A percentile compares a stretch with the other conserved stretches of the same genome.
Conservation (phyloP, 2,888 invertebrate species). For the Junonia oenone region DNA sequence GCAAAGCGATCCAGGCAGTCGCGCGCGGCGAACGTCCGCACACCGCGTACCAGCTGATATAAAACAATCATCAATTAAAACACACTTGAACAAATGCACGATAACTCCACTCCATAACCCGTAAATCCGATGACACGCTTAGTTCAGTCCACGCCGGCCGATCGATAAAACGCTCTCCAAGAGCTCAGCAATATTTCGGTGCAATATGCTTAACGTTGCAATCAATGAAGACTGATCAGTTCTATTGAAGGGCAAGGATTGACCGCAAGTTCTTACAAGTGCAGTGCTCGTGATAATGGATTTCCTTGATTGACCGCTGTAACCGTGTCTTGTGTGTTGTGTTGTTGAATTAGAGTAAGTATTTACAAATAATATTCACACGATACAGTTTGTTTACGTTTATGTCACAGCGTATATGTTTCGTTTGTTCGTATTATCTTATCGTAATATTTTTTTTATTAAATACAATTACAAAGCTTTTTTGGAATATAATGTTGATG, state of each 20-base stretch:
- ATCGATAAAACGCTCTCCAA: conserved; percentile 30
- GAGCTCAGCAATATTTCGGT: conserved; percentile 56
- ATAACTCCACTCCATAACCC: neutral
- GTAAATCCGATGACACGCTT: conserved; percentile 15
- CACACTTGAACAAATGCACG: conserved; percentile 11
- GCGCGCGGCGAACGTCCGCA: conserved; percentile 60
- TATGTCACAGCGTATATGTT: neutral
- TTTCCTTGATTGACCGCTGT: conserved; percentile 45
- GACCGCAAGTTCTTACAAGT: conserved; percentile 39
- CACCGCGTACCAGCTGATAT: conserved; percentile 59
- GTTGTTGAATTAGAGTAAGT: conserved; percentile 49
- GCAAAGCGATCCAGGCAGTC: conserved; percentile 48
- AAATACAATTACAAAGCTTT: neutral
- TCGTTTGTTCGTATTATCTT: neutral
- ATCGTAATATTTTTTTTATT: neutral
- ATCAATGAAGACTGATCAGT: conserved; percentile 38
- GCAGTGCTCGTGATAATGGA: conserved; percentile 60
- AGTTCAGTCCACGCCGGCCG: conserved; percentile 25
- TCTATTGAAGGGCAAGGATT: conserved; percentile 29
- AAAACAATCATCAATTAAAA: conserved; percentile 39
- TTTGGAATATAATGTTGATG: neutral
- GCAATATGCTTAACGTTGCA: conserved; percentile 58
- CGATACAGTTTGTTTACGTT: conserved; percentile 22
- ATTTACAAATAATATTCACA: conserved; percentile 25
- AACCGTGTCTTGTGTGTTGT: conserved; percentile 36